Conservation (phyloP, 2,888 invertebrate genomes). For the Tetramorium bicarinatum region DNA sequence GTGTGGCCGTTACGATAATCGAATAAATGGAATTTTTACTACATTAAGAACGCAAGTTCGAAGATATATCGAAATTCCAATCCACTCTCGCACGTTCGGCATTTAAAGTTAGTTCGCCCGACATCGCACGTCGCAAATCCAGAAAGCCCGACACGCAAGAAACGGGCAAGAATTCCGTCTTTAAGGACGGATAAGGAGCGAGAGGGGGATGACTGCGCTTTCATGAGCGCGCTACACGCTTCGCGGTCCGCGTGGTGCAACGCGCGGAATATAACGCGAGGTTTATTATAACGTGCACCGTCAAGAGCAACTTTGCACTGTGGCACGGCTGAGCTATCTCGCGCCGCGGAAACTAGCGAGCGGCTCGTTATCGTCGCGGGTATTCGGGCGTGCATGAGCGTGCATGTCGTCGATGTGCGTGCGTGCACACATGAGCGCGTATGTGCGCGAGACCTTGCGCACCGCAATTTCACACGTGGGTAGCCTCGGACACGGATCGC, state of each 20-base stretch:
- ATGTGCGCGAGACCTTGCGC: conserved; percentile 47
- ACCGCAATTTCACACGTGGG: conserved; percentile 67
- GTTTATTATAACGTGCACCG: conserved; percentile 81
- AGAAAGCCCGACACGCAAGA: neutral
- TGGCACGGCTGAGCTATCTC: conserved; percentile 59
- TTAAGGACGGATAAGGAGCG: neutral
- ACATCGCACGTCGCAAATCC: conserved; percentile 11
- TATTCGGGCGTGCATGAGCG: conserved; percentile 43
- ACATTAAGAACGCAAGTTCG: neutral
- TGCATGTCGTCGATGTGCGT: conserved; percentile 3
- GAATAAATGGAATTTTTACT: neutral
- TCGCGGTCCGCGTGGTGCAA: conserved; percentile 31
- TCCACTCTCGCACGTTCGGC: neutral
- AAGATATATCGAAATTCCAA: conserved; percentile 4
- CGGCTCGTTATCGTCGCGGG: conserved; percentile 72
- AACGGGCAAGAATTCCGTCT: neutral
- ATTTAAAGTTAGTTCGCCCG: neutral
- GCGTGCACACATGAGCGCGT: neutral
- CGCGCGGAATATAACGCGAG: conserved; percentile 78
- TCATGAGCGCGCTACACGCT: conserved; percentile 38
- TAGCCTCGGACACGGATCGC: conserved; percentile 38
- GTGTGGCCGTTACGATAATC: neutral
- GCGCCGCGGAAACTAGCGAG: conserved; percentile 65
- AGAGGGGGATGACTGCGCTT: conserved; percentile 50
- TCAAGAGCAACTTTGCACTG: conserved; percentile 25